Conservation (phyloP, 2,888 invertebrate species). For the Herminia tarsipennalis region DNA sequence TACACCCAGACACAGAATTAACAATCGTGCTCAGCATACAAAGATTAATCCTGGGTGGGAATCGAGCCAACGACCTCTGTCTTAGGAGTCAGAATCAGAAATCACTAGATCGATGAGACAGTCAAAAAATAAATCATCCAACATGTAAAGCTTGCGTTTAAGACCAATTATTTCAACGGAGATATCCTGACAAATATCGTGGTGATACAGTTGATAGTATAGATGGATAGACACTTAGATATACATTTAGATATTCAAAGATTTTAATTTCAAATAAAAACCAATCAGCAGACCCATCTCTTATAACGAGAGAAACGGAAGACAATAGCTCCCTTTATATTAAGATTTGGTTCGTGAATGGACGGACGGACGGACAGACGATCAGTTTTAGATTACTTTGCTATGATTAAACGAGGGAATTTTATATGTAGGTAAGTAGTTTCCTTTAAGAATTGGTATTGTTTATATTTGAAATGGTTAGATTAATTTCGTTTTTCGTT, state of each 20-base stretch:
- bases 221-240: too few species aligned
- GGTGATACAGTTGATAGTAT: too few species aligned
- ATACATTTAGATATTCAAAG: background rate
- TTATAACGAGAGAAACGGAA: conserved; percentile 27
- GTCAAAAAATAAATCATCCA: too few species aligned
- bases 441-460: conserved; percentile 19
- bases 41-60: too few species aligned
- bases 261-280: conserved; percentile 37
- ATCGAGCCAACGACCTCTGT: too few species aligned
- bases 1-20: too few species aligned
- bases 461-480: background rate
- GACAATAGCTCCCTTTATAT: conserved; percentile 48
- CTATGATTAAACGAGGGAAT: conserved; percentile 46
- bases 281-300: conserved; percentile 30
- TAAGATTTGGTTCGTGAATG: conserved; percentile 45
- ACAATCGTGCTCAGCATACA: too few species aligned
- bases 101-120: too few species aligned
- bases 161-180: too few species aligned
- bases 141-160: too few species aligned
- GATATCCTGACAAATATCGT: too few species aligned
- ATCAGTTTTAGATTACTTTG: conserved; percentile 57
- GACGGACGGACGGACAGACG: conserved; percentile 43
- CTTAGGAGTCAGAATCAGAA: too few species aligned
- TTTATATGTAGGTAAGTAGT: conserved; percentile 18
- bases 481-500: background rate